Percentiles rank a stretch among this genome's conserved stretches.
These are phyloP conservation scores for Diplolepis rosae DNA, from an alignment of 2,888 invertebrate genomes.

Conservation along the genomic window DNA sequence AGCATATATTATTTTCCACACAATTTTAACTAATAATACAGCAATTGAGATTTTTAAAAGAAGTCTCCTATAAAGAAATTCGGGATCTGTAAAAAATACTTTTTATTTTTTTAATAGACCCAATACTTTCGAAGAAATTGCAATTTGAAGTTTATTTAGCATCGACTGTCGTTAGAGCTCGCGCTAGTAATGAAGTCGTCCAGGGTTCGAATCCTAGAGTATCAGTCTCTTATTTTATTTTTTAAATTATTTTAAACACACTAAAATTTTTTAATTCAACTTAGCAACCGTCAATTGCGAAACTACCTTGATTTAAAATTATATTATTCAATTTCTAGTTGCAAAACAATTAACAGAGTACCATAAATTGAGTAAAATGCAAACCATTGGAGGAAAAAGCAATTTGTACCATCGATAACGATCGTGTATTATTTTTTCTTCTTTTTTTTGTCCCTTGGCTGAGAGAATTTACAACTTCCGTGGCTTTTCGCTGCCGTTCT, in stretches of 20 bases:
- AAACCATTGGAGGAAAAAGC: conserved; percentile 4
- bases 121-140: not conserved
- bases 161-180: not conserved
- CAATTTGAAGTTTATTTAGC: not conserved
- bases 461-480: conserved; percentile 16
- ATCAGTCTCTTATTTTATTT: not conserved
- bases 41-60: not conserved
- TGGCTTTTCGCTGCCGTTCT: conserved; percentile 3
- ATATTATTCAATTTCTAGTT: not conserved
- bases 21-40: not conserved
- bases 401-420: conserved; percentile 20
- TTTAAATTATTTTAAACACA: not conserved
- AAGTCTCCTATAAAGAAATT: not conserved
- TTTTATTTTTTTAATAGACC: not conserved
- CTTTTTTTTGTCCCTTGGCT: not conserved
- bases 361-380: conserved; percentile 4
- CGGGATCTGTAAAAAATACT: not conserved
- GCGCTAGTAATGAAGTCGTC: not conserved
- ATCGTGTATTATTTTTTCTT: conserved; percentile 2
- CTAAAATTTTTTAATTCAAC: not conserved
- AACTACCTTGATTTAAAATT: conserved; percentile 1
- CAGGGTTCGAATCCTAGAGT: not conserved
- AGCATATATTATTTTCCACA: no score
- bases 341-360: not conserved
- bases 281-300: not conserved